phyloP scores from a whole-genome alignment of 2,797 vertebrate genomes.

The Enteromius unitaeniatus region DNA sequence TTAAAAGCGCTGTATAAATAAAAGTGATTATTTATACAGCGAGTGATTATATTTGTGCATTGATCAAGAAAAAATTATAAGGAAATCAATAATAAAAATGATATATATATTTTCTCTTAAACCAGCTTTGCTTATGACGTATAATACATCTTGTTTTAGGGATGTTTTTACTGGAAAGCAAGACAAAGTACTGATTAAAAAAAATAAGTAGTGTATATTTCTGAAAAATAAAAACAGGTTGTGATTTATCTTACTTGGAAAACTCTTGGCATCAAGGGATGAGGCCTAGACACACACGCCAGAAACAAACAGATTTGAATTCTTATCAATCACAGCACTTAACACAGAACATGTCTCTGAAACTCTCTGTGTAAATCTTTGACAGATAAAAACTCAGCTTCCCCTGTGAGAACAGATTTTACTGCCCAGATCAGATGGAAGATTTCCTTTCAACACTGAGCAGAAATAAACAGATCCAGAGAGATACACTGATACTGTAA shows the following conservation, averaged over 20 bases:
- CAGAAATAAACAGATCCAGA: constrained; percentile 72
- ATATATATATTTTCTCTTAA: background rate
- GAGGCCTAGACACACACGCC: constrained; percentile 29
- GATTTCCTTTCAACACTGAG: constrained; percentile 68
- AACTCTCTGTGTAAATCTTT: constrained; percentile 68
- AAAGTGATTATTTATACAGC: too few species aligned
- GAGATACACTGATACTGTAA: constrained; percentile 57
- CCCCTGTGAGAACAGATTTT: constrained; percentile 68
- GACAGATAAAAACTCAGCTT: constrained; percentile 66
- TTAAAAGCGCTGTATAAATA: too few species aligned
- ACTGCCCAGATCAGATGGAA: constrained; percentile 71
- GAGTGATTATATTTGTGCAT: background rate
- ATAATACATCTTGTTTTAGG: background rate
- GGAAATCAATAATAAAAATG: too few species aligned
- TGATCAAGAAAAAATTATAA: background rate
- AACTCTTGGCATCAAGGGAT: constrained; percentile 14
- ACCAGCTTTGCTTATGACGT: background rate
- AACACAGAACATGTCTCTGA: constrained; percentile 59
- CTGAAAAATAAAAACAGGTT: constrained; percentile 27
- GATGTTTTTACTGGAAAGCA: constrained; percentile 17
- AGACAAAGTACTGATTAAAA: background rate
- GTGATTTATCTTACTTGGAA: constrained; percentile 35
- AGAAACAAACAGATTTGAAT: constrained; percentile 62
- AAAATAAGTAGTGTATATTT: background rate
- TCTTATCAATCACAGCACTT: constrained; percentile 70